Evolutionary conservation across 1,140 invertebrate genomes (phyloP).

Genomic region (Schmidtea mediterranea): DNA sequence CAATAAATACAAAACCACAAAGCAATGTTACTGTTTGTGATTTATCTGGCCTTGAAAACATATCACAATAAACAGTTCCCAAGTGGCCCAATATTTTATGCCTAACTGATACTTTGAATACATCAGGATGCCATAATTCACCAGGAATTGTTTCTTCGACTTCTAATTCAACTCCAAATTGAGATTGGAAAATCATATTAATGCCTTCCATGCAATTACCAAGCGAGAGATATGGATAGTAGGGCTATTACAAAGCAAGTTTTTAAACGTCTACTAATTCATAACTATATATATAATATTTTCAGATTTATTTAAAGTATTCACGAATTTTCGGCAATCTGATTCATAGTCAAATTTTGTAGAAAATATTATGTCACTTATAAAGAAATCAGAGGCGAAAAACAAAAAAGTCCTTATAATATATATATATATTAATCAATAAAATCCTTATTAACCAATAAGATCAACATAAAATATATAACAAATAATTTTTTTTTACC

Average conservation of each 20-base stretch:
- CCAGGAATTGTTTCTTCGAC: conserved; percentile 40
- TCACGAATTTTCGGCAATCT: no score
- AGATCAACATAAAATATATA: no score
- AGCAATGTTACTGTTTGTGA: conserved; percentile 39
- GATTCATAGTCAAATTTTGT: no score
- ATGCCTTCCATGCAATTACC: conserved; percentile 83
- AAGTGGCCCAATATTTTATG: conserved; percentile 39
- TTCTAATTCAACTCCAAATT: conserved; percentile 44
- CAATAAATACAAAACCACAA: conserved; percentile 1
- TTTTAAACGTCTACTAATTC: no score
- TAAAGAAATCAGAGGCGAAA: no score
- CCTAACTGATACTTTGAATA: conserved; percentile 44
- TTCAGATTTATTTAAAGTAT: no score
- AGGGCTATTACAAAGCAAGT: neutral
- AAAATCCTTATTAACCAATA: no score
- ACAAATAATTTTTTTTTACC: no score
- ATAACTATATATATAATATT: no score
- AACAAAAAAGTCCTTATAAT: no score
- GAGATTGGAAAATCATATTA: conserved; percentile 46
- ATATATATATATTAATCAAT: no score
- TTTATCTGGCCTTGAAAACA: conserved; percentile 62
- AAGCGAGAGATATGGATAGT: conserved; percentile 49
- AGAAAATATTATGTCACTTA: no score
- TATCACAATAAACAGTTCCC: conserved; percentile 88
- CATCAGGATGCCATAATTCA: conserved; percentile 54